These are phyloP conservation scores for Drosophila santomea DNA, from an alignment of 1,140 invertebrate genomes.

Conservation along the genomic window DNA sequence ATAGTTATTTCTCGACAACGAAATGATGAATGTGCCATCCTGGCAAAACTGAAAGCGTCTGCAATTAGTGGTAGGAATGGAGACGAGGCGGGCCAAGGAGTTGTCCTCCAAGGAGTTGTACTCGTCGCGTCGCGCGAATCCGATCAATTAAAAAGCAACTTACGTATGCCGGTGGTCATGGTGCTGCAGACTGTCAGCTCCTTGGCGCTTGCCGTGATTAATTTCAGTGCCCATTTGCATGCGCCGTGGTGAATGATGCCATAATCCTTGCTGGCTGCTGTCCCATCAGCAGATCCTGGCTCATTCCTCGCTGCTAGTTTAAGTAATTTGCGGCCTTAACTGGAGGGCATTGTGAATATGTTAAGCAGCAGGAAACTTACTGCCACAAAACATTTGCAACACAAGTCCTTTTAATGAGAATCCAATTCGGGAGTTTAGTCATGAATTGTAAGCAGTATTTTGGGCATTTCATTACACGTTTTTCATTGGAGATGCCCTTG, in stretches of 20 bases:
- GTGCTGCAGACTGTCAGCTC: slow-evolving; percentile 32
- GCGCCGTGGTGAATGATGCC: slow-evolving; percentile 63
- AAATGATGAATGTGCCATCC: slow-evolving; percentile 53
- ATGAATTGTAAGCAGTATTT: neutral
- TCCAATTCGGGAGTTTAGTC: neutral
- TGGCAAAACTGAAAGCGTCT: slow-evolving; percentile 32
- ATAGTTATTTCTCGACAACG: slow-evolving; percentile 2
- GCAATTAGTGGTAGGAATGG: slow-evolving; percentile 63
- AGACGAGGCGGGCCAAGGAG: slow-evolving; percentile 2
- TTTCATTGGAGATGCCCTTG: no score
- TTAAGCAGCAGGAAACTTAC: slow-evolving; percentile 3
- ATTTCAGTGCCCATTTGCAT: slow-evolving; percentile 75
- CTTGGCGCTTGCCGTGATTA: slow-evolving; percentile 63
- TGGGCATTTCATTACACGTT: neutral
- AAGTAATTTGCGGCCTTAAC: slow-evolving; percentile 68
- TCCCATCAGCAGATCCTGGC: slow-evolving; percentile 7
- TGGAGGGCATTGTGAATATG: slow-evolving; percentile 33
- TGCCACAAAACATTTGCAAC: neutral
- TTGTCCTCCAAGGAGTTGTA: slow-evolving; percentile 3
- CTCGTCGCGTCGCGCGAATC: slow-evolving; percentile 24
- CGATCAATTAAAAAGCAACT: slow-evolving; percentile 70
- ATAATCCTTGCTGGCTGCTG: slow-evolving; percentile 66
- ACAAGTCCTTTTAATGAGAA: slow-evolving; percentile 1
- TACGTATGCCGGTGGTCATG: slow-evolving; percentile 43
- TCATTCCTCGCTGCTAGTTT: slow-evolving; percentile 37